Conservation (phyloP, 2,797 vertebrate species). For the Echiichthys vipera region DNA sequence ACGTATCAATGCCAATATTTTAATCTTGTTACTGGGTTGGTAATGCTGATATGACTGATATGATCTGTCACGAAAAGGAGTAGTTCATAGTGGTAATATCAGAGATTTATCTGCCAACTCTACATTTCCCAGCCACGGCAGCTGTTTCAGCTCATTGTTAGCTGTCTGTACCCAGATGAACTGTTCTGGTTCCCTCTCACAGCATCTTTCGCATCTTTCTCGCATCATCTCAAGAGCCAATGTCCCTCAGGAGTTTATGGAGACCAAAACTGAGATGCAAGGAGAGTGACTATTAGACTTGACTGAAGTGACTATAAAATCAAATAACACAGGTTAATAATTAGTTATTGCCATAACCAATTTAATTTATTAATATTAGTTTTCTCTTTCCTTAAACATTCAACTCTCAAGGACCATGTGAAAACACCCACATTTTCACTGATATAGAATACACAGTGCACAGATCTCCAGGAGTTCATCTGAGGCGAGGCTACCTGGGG, state of each 20-base stretch:
- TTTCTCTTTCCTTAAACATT: neutral
- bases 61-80: too few relatives aligned
- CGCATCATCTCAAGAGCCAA: neutral
- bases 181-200: neutral
- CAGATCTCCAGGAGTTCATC: neutral
- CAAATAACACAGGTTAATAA: neutral
- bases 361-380: neutral
- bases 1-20: too few relatives aligned
- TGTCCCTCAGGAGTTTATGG: neutral
- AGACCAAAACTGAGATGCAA: slow-evolving; percentile 2
- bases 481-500: neutral
- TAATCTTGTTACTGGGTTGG: too few relatives aligned
- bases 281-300: neutral
- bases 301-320: neutral
- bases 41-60: too few relatives aligned
- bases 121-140: neutral
- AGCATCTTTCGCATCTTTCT: neutral
- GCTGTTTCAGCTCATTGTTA: neutral
- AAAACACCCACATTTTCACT: neutral
- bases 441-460: neutral
- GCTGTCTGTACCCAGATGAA: neutral
- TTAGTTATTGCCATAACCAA: neutral
- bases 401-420: neutral
- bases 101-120: neutral
- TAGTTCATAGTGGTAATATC: neutral